Evolutionary conservation across 23 tunicate species (phyloP), one percentile per base, ranked within the genome.

Genomic region (Ascidia mentula): DNA sequence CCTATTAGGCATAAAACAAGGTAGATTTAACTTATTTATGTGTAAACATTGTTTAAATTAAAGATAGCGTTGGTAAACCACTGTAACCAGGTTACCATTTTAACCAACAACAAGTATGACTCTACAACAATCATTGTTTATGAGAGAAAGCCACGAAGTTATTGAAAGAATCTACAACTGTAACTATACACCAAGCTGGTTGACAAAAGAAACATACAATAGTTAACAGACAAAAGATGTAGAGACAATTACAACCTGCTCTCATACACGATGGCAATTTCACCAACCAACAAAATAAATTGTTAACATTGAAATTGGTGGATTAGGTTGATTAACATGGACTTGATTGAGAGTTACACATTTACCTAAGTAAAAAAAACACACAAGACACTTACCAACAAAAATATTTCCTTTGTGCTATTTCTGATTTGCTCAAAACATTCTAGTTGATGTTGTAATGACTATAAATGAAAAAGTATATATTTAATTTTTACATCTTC

Each of bases 391-490:
- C 80, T 84, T 65, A 76, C 88, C 70, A 77, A 77, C 17, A 60
- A n/a, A 40, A 77, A 84, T 20, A 33, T 77, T 45, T 79, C 37
- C 1, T 45, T 81, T 30, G 85, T 35, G 20, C 81, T 73, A n/a
- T 81, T 75, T 37, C 76, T 60, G 20, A 87, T 32, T 31, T 53
- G 60, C 15, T 87, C 86, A 26, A 87, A 45, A 33, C 69, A 75
- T 40, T 81, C 80, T 24, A 87, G 40, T 45, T 87, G 91, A 17
- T 87, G 81, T 33, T 87, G 91, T 35, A 87, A 45, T 38, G 33
- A 18, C 91, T 87, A 76, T 34, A 77, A 85, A 34, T 13, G 20
- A 75, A 2, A 37, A 4, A 0, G 46, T 30, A 70, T 3, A 3
- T 32, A 3, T 22, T 4, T 70, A 9, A 33, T 3, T 5, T 5